Evolutionary conservation across 2,888 invertebrate species (phyloP).

Genomic region (Plebejus argus): DNA sequence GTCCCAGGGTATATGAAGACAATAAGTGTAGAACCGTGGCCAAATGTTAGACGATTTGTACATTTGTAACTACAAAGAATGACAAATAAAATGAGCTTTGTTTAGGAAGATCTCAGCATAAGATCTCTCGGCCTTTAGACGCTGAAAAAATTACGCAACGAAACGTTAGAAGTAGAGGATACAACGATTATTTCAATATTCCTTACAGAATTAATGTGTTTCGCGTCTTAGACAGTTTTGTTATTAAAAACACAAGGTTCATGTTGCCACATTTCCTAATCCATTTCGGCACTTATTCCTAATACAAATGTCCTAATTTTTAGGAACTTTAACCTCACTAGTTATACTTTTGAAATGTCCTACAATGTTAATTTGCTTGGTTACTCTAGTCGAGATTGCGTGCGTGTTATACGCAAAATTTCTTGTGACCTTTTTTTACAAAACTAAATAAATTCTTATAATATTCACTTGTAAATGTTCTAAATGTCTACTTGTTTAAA

Average conservation of each 20-base stretch:
- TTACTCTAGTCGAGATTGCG: neutral
- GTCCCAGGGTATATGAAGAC: neutral
- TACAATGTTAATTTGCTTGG: neutral
- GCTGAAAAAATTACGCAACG: neutral
- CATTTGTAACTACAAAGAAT: constrained; percentile 30
- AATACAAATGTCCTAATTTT: neutral
- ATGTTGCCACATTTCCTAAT: neutral
- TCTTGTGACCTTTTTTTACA: neutral
- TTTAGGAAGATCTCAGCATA: constrained; percentile 3
- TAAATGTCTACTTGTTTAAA: neutral
- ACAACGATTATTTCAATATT: neutral
- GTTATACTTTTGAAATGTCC: neutral
- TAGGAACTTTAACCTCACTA: neutral
- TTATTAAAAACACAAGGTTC: neutral
- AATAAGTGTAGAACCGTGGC: constrained; percentile 28
- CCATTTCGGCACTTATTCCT: neutral
- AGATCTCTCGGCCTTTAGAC: neutral
- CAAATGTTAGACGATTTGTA: constrained; percentile 33
- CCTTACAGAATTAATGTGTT: neutral
- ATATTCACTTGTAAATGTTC: neutral
- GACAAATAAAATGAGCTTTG: constrained; percentile 1
- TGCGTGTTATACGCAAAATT: neutral
- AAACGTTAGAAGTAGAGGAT: neutral
- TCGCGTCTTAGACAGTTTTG: neutral
- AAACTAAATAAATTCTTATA: no score